phyloP scores from a whole-genome alignment of 2,888 invertebrate genomes.

The Drosophila parthenogenetica region DNA sequence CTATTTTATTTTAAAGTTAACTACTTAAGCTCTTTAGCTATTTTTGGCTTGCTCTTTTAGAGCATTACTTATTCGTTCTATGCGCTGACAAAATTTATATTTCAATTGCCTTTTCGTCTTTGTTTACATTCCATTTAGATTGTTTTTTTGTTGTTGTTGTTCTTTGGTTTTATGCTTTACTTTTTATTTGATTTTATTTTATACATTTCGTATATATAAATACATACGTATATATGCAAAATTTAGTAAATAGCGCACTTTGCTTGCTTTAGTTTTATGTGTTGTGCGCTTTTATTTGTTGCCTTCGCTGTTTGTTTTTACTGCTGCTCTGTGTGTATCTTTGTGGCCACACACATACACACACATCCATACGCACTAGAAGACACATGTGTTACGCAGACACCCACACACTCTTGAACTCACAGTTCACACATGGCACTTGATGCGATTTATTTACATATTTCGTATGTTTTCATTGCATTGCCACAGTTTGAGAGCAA shows the following conservation, averaged over 20 bases:
- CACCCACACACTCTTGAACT: background rate
- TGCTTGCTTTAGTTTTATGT: constrained; percentile 78
- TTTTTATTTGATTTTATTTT: constrained; percentile 41
- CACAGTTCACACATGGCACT: constrained; percentile 45
- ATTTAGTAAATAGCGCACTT: constrained; percentile 75
- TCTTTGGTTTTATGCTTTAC: constrained; percentile 14
- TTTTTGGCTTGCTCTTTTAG: background rate
- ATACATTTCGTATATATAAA: background rate
- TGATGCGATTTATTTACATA: constrained; percentile 77
- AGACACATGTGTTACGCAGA: constrained; percentile 9
- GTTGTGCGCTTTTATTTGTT: constrained; percentile 50
- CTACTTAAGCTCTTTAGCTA: background rate
- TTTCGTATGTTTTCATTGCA: constrained; percentile 76
- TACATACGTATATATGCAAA: constrained; percentile 55
- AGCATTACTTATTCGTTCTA: constrained; percentile 24
- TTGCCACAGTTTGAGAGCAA: constrained; percentile 74
- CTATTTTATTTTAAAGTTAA: too few relatives aligned
- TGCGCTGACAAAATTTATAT: constrained; percentile 7
- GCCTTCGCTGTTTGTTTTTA: constrained; percentile 53
- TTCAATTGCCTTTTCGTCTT: constrained; percentile 31
- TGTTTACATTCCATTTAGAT: constrained; percentile 26
- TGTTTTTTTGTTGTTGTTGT: constrained; percentile 12
- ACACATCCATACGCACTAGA: constrained; percentile 11
- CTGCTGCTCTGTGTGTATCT: constrained; percentile 46
- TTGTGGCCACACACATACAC: constrained; percentile 47